phyloP scores from a whole-genome alignment of 2,888 invertebrate species.

The Argyresthia albistria region DNA sequence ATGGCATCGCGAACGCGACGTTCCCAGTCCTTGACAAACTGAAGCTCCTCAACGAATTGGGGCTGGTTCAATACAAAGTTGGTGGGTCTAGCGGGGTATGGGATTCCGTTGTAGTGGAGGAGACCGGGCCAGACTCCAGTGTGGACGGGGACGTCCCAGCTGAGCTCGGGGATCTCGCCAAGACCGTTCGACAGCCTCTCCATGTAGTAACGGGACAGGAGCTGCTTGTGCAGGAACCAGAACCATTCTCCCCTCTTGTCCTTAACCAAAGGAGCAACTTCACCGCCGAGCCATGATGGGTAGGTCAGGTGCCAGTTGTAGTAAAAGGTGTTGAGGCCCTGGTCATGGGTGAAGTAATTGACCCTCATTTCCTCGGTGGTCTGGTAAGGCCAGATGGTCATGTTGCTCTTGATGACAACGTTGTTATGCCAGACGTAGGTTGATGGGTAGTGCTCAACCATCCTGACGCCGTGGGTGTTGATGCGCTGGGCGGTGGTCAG shows the following conservation, averaged over 20 bases:
- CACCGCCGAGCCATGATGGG: constrained; percentile 76
- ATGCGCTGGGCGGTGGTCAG: constrained; percentile 77
- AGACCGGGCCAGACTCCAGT: constrained; percentile 77
- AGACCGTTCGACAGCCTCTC: constrained; percentile 81
- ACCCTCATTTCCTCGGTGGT: constrained; percentile 70
- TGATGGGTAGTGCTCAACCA: constrained; percentile 35
- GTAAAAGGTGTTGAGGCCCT: constrained; percentile 77
- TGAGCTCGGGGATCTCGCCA: constrained; percentile 75
- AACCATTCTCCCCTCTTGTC: constrained; percentile 76
- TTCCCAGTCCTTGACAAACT: constrained; percentile 62
- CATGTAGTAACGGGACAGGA: constrained; percentile 80
- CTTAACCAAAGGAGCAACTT: constrained; percentile 59
- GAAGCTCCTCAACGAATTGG: constrained; percentile 46
- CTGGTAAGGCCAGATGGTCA: constrained; percentile 69
- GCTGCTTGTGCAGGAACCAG: constrained; percentile 77
- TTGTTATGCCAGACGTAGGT: constrained; percentile 51
- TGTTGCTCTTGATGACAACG: constrained; percentile 75
- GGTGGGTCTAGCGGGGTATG: constrained; percentile 75
- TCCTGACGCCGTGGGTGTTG: constrained; percentile 43
- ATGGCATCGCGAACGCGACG: constrained; percentile 73
- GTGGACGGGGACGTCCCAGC: constrained; percentile 62
- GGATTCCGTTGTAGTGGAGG: constrained; percentile 75
- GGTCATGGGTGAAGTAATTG: constrained; percentile 81
- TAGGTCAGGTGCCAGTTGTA: constrained; percentile 74
- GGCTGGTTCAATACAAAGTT: constrained; percentile 63